These are phyloP conservation scores for Malaclemys terrapin DNA, from an alignment of 2,113 vertebrate species.

Conservation along the genomic window DNA sequence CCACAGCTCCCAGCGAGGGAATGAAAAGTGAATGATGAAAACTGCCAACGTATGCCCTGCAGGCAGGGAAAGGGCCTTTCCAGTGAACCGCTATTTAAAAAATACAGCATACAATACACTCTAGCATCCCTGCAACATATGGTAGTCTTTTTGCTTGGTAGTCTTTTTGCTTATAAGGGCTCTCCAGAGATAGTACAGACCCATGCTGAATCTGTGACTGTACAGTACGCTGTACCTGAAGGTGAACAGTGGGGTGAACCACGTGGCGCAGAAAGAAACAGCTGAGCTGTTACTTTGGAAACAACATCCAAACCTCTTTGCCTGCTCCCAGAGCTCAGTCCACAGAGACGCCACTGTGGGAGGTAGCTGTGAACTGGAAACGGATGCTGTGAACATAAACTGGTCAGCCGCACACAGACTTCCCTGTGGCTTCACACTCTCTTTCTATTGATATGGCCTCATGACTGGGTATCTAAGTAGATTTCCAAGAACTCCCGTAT, in stretches of 20 bases:
- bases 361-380: background rate
- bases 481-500: accelerated
- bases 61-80: background rate
- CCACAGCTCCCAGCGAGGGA: background rate
- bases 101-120: accelerated
- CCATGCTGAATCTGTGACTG: background rate
- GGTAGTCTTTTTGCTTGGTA: background rate
- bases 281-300: background rate
- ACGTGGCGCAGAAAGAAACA: background rate
- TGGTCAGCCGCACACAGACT: background rate
- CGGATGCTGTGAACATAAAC: background rate
- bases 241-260: background rate
- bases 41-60: accelerated
- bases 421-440: background rate
- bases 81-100: background rate
- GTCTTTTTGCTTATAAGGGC: background rate
- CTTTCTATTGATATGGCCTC: background rate
- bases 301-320: background rate
- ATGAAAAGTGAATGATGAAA: background rate
- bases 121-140: background rate
- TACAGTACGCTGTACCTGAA: background rate
- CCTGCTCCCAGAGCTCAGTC: accelerated
- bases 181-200: background rate
- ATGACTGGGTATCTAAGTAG: accelerated
- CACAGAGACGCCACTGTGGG: background rate